A percentile compares a stretch with the other conserved stretches of the same genome.
phyloP scores from a whole-genome alignment of 2,888 invertebrate genomes.

The Habrosyne pyritoides region DNA sequence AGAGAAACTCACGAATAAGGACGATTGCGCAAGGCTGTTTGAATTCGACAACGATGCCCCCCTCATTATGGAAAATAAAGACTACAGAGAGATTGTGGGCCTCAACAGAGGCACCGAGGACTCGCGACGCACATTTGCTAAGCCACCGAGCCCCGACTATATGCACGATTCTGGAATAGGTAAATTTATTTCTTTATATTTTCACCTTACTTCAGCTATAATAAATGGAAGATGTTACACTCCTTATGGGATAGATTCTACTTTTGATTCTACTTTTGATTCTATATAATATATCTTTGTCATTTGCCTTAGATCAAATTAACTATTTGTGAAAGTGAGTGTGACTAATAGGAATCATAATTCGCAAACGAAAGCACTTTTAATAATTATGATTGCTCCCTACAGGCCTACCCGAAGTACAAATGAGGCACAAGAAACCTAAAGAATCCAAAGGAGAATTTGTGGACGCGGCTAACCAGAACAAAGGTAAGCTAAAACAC shows the following conservation, averaged over 20 bases:
- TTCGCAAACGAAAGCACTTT: neutral
- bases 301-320: too few species aligned
- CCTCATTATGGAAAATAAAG: constrained; percentile 77
- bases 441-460: constrained; percentile 82
- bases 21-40: constrained; percentile 78
- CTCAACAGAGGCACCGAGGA: constrained; percentile 78
- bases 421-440: constrained; percentile 76
- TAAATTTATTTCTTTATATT: constrained; percentile 39
- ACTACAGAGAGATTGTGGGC: constrained; percentile 74
- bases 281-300: too few species aligned
- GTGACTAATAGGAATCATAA: neutral
- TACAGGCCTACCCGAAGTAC: constrained; percentile 77
- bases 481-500: constrained; percentile 65
- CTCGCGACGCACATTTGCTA: constrained; percentile 77
- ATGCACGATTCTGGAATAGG: constrained; percentile 83
- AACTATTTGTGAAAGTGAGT: too few species aligned
- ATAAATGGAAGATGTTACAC: too few species aligned
- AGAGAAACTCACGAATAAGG: constrained; percentile 72
- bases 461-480: constrained; percentile 81
- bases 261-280: too few species aligned
- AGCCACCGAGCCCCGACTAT: constrained; percentile 79
- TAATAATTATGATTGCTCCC: constrained; percentile 19
- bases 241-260: too few species aligned
- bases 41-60: constrained; percentile 85
- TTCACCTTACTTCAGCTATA: neutral